phyloP scores from a whole-genome alignment of 2,113 vertebrate genomes.

The Hassar affinis region DNA sequence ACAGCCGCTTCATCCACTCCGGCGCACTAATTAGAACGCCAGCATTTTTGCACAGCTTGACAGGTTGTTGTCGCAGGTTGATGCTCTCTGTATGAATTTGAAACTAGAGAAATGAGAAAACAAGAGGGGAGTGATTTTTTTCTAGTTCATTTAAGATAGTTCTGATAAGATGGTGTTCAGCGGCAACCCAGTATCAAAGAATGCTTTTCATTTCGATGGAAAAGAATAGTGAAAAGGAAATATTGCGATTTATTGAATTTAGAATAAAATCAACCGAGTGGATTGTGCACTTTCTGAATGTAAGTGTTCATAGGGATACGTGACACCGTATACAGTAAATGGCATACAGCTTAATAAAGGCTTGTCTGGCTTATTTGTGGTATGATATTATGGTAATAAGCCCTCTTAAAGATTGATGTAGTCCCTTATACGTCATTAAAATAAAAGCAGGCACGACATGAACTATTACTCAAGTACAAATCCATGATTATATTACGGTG shows the following conservation, averaged over 20 bases:
- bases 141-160: too few relatives aligned
- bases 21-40: conserved; percentile 65
- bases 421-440: not conserved
- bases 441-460: not conserved
- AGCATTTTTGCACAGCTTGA: conserved; percentile 60
- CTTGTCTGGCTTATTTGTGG: too few relatives aligned
- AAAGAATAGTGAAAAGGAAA: not conserved
- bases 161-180: not conserved
- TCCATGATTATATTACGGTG: not conserved
- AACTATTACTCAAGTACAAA: not conserved
- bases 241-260: not conserved
- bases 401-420: not conserved
- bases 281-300: not conserved
- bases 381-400: too few relatives aligned
- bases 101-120: not conserved
- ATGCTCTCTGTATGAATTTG: conserved; percentile 16
- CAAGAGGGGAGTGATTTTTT: not conserved
- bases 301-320: not conserved
- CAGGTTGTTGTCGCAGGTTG: conserved; percentile 71
- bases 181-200: not conserved
- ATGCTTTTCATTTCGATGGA: too few relatives aligned
- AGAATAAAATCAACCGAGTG: not conserved
- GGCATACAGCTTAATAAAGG: not conserved
- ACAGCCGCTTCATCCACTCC: conserved; percentile 58
- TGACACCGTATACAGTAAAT: not conserved